Evolutionary conservation across 2,797 vertebrate species (phyloP), one percentile per base, ranked within the genome.

Genomic region (Moxostoma hubbsi): DNA sequence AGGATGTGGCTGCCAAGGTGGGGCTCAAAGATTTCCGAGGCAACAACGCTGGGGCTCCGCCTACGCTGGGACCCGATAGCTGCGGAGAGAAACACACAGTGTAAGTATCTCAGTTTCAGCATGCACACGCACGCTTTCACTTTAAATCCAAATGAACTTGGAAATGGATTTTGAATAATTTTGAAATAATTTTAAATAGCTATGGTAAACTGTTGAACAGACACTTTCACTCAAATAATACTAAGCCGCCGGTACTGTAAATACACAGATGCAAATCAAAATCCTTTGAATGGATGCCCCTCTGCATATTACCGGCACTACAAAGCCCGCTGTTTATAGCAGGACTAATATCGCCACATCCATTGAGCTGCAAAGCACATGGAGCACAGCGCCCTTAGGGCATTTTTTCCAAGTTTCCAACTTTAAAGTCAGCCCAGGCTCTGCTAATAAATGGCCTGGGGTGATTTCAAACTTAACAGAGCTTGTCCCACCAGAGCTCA

Each of bases 1-100:
- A 99, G 92, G 92, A 99, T 98, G 94, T 99, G 97, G 93, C 97
- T 99, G 91, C 97, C 97, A 92, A 98, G 95, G 92, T 99, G 97
- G 90, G 96, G 95, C 82, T 99, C 97, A 88, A 98, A 99, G 89
- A 99, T 95, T 89, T 98, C 97, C 73, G 95, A 93, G 86, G 97
- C 97, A 80, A 97, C 86, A 80, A 90, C 90, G 86, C 93, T 96
- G 89, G 95, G 95, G 87, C 93, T 95, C 91, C 94, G 95, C 93
- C 97, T 96, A 92, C 97, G 93, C 88, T 98, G 97, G 85, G 94
- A 91, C 90, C 97, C 97, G 93, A 98, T 97, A 94, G 97, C 97
- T 98, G 71, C 5, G 43, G 9, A 82, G 69, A 77, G 12, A 68
- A 47, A 72, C 47, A 79, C 57, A 77, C 62, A 73, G 49, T 5